Base-by-base conservation (phyloP, 2,888 invertebrate genomes). In the Toxonevra muliebris region DNA sequence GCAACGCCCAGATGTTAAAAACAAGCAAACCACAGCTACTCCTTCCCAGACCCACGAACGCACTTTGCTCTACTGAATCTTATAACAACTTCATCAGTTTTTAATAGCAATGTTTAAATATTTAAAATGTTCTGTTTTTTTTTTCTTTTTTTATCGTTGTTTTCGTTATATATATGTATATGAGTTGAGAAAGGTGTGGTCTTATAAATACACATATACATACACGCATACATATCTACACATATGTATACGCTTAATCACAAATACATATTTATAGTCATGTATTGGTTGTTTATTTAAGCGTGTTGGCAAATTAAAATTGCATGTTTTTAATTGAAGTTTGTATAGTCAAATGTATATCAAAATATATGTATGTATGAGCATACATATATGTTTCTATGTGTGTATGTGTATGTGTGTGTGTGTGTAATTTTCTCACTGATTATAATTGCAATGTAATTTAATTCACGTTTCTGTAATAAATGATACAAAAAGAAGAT, bases 241-340 rank as follows among this genome's bases (percentile, higher is more conserved):
- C 30, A 30, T 7, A 30, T 7, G 7, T 7, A 30, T 7, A 30
- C 30, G 67, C 19, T 48, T 13, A 30, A 52, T 11, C 13, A 50
- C 42, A 52, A 10, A 5, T 17, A 45, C n/a, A 48, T 19, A 12
- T 45, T 60, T 67, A 40, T 11, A 40, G 53, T 30, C 67, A 70
- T 73, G 67, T 64, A 30, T 72, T 79, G 72, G 77, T 79, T 79
- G 71, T 72, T 77, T 78, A 73, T 76, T 76, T 73, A 72, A 74
- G 72, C 77, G 61, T 40, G 12, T 69, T 17, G 66, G 53, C 74
- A 69, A 61, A 79, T 80, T 77, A 81, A 80, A 79, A 78, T 75
- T 80, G 75, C 74, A 80, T 80, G 80, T 76, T 77, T 77, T 79
- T 81, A 80, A 81, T 81, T 81, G 81, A 74, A 78, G 78, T 75